These are phyloP conservation scores for Perca schrenkii DNA, from an alignment of 2,113 vertebrate genomes.

Conservation along the genomic window DNA sequence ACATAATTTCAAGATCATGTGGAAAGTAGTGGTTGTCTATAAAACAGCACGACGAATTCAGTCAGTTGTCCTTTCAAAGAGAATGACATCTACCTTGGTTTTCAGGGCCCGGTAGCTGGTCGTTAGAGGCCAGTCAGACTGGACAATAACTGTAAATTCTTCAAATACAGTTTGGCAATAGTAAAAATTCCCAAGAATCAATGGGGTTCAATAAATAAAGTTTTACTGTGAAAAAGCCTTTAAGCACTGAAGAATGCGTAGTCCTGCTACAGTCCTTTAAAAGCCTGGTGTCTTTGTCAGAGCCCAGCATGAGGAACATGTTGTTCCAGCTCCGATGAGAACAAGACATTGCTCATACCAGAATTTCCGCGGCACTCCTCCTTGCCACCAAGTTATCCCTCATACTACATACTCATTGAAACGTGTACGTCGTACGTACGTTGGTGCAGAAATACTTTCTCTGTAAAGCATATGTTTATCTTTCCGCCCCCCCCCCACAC, in stretches of 20 bases:
- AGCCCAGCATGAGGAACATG: slow-evolving; percentile 28
- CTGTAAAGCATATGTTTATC: slow-evolving; percentile 3
- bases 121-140: background rate
- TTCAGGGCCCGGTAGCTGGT: background rate
- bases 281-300: slow-evolving; percentile 13
- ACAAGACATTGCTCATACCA: slow-evolving; percentile 26
- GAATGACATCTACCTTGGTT: background rate
- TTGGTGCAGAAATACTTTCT: background rate
- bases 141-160: slow-evolving; percentile 15
- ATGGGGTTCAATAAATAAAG: background rate
- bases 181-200: slow-evolving; percentile 14
- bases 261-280: slow-evolving; percentile 19
- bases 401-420: background rate
- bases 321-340: slow-evolving; percentile 46
- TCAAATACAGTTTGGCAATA: slow-evolving; percentile 21
- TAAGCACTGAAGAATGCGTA: slow-evolving; percentile 6
- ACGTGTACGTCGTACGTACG: background rate
- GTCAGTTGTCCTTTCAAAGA: background rate
- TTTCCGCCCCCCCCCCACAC: background rate
- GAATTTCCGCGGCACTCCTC: slow-evolving; percentile 11
- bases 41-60: background rate
- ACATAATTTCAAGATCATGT: background rate
- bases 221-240: slow-evolving; percentile 31
- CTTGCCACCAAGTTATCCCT: background rate
- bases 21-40: background rate